Conservation (phyloP, 2,888 invertebrate species). For the Eristalinus aeneus region DNA sequence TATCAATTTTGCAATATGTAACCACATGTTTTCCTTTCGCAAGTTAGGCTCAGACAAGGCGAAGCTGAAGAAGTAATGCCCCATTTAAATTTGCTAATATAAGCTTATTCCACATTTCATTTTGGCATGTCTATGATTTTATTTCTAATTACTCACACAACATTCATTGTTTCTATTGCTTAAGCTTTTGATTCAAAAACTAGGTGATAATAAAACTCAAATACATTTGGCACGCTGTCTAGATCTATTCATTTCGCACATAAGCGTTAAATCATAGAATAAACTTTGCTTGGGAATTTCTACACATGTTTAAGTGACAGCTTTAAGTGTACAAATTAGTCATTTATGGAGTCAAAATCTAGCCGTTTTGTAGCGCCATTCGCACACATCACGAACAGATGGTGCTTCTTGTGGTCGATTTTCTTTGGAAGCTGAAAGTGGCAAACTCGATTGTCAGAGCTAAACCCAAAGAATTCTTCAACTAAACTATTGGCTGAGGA, state of each 20-base stretch:
- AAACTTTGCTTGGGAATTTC: background rate
- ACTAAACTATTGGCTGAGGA: conserved; percentile 76
- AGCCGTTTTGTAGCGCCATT: conserved; percentile 75
- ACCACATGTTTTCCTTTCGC: too few relatives aligned
- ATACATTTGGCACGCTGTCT: background rate
- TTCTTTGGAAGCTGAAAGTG: conserved; percentile 73
- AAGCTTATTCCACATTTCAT: too few relatives aligned
- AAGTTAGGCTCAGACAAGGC: too few relatives aligned
- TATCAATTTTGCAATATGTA: too few relatives aligned
- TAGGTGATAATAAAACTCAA: background rate
- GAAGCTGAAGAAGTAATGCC: too few relatives aligned
- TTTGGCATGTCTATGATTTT: too few relatives aligned
- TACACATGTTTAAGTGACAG: background rate
- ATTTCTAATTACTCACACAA: too few relatives aligned
- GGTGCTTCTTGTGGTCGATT: conserved; percentile 71
- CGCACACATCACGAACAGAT: conserved; percentile 76
- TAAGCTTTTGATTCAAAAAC: background rate
- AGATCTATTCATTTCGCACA: background rate
- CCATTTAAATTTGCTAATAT: too few relatives aligned
- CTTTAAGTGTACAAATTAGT: background rate
- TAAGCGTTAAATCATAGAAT: background rate
- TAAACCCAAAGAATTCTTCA: conserved; percentile 76
- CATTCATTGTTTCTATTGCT: background rate
- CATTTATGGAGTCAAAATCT: conserved; percentile 17
- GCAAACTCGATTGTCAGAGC: conserved; percentile 35